Evolutionary conservation across 2,888 invertebrate species (phyloP).

Genomic region (Mylabris sibirica): DNA sequence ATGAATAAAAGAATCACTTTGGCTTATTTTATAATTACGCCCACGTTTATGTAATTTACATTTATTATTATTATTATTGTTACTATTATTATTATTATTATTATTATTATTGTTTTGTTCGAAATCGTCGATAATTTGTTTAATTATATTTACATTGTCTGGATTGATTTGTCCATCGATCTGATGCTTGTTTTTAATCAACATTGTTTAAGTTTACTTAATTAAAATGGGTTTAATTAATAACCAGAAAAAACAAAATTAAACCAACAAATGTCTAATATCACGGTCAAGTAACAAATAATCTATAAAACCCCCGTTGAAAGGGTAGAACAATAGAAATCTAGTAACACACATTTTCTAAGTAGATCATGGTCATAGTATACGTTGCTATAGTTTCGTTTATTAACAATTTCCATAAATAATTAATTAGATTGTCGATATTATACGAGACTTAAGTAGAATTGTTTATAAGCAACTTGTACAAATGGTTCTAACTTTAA

Average conservation of each 20-base stretch:
- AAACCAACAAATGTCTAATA: neutral
- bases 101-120: constrained; percentile 39
- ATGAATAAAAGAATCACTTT: constrained; percentile 50
- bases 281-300: neutral
- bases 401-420: neutral
- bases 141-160: constrained; percentile 57
- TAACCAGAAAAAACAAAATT: neutral
- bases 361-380: neutral
- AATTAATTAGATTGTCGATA: neutral
- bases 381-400: neutral
- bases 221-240: constrained; percentile 4
- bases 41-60: constrained; percentile 27
- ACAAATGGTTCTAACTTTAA: too few relatives aligned
- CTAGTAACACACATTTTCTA: neutral
- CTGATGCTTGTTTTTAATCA: constrained; percentile 39
- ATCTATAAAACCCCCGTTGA: neutral
- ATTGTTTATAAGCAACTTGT: too few relatives aligned
- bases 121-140: constrained; percentile 57
- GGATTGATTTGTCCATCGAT: constrained; percentile 35
- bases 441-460: too few relatives aligned
- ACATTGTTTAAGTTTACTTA: constrained; percentile 35
- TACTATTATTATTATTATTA: constrained; percentile 11
- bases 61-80: constrained; percentile 4
- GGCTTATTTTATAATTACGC: constrained; percentile 45
- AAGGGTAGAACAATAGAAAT: neutral